Conservation (phyloP, 2,888 invertebrate species). For the Chloromyia formosa region DNA sequence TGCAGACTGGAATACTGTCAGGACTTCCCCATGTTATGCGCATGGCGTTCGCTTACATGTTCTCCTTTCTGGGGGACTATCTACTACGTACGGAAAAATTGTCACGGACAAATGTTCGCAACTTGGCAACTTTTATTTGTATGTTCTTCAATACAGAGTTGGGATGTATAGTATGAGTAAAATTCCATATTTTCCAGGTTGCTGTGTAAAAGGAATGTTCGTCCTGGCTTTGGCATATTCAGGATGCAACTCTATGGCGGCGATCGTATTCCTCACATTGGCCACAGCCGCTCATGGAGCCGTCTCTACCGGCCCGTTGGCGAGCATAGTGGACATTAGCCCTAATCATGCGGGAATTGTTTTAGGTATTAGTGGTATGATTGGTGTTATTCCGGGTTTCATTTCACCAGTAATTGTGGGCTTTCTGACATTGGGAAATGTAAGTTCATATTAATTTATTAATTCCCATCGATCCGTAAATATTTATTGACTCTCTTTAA, state of each 20-base stretch:
- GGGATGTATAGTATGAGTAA: too few relatives aligned
- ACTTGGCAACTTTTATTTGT: conserved; percentile 70
- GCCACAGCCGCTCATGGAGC: conserved; percentile 74
- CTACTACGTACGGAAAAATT: conserved; percentile 68
- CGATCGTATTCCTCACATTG: conserved; percentile 70
- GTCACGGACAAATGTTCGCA: conserved; percentile 71
- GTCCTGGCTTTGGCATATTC: conserved; percentile 71
- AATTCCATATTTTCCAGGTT: conserved; percentile 61
- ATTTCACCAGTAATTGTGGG: conserved; percentile 72
- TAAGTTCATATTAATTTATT: too few relatives aligned
- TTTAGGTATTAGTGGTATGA: conserved; percentile 70
- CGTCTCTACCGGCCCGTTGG: conserved; percentile 72
- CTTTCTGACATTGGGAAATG: conserved; percentile 70
- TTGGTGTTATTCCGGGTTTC: conserved; percentile 69
- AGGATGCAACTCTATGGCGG: conserved; percentile 70
- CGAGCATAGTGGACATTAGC: conserved; percentile 74
- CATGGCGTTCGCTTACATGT: conserved; percentile 68
- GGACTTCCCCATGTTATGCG: conserved; percentile 71
- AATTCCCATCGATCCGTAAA: conserved; percentile 8
- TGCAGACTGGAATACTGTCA: conserved; percentile 69
- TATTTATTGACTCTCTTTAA: background rate
- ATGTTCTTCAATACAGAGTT: conserved; percentile 59
- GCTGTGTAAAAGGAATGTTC: conserved; percentile 70
- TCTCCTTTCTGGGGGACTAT: conserved; percentile 69
- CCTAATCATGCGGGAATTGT: conserved; percentile 70